These are phyloP conservation scores for Crematogaster levior DNA, from an alignment of 2,888 invertebrate species.

Conservation along the genomic window DNA sequence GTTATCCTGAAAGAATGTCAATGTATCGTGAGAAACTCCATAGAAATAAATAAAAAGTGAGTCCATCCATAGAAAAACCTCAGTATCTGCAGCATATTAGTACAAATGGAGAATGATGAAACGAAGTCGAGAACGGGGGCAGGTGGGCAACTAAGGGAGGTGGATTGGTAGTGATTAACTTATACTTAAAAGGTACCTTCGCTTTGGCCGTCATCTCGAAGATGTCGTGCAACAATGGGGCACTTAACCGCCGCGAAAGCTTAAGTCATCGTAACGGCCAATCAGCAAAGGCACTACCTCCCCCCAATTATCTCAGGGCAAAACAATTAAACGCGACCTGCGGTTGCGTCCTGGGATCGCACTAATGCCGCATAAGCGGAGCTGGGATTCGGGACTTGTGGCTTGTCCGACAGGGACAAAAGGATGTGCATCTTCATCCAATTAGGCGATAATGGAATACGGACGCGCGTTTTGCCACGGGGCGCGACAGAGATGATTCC, in stretches of 20 bases:
- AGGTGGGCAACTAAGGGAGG: conserved; percentile 44
- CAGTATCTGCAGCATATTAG: conserved; percentile 15
- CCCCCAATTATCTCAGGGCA: conserved; percentile 78
- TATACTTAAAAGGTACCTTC: conserved; percentile 77
- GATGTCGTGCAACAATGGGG: conserved; percentile 81
- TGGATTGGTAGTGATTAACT: conserved; percentile 75
- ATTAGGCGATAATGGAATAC: conserved; percentile 77
- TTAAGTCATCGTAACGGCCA: conserved; percentile 81
- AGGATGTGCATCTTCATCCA: conserved; percentile 82
- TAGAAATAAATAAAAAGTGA: too few species aligned
- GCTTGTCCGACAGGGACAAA: conserved; percentile 71
- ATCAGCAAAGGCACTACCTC: conserved; percentile 73
- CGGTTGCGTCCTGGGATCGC: conserved; percentile 64
- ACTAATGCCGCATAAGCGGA: conserved; percentile 64
- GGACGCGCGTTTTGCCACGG: conserved; percentile 72
- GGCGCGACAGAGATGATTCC: conserved; percentile 59
- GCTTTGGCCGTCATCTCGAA: conserved; percentile 65
- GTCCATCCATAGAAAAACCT: not conserved
- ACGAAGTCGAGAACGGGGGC: conserved; percentile 38
- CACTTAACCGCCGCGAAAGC: conserved; percentile 81
- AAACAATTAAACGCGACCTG: conserved; percentile 80
- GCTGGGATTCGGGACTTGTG: conserved; percentile 56
- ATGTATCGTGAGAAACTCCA: conserved; percentile 46
- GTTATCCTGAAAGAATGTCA: not conserved
- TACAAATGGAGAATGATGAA: conserved; percentile 12